A percentile compares a stretch with the other conserved stretches of the same genome.
Evolutionary conservation across 2,888 invertebrate genomes (phyloP).

Genomic region (Xestoiulus laeticollis): DNA sequence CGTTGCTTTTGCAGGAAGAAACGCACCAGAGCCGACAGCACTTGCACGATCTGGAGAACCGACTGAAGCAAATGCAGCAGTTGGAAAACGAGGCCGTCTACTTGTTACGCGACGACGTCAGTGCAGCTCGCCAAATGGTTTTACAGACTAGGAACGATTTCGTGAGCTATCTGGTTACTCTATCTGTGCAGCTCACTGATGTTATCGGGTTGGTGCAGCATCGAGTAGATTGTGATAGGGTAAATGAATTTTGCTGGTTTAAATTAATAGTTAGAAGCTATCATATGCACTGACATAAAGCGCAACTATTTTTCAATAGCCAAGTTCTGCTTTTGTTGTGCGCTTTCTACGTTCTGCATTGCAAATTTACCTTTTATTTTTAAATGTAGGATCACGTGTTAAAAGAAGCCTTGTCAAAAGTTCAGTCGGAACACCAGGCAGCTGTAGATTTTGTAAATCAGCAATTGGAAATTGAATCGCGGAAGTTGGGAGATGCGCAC

Average conservation of each 20-base stretch:
- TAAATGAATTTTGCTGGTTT: neutral
- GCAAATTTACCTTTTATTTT: neutral
- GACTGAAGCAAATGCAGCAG: neutral
- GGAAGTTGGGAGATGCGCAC: conserved; percentile 47
- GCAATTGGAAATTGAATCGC: conserved; percentile 57
- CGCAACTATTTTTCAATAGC: too few relatives aligned
- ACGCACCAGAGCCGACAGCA: conserved; percentile 28
- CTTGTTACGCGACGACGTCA: conserved; percentile 6
- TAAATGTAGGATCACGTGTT: conserved; percentile 55
- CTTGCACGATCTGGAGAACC: conserved; percentile 10
- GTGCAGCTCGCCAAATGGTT: neutral
- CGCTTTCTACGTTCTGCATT: neutral
- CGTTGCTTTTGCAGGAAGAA: conserved; percentile 43
- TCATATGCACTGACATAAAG: too few relatives aligned
- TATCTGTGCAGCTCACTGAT: conserved; percentile 52
- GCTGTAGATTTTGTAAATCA: conserved; percentile 54
- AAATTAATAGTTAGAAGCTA: neutral
- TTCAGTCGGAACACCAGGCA: conserved; percentile 55
- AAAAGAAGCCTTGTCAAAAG: conserved; percentile 53
- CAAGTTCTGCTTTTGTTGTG: too few relatives aligned
- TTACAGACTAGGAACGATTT: conserved; percentile 56
- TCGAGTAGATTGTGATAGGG: neutral
- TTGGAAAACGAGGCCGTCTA: conserved; percentile 1
- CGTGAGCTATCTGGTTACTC: conserved; percentile 53
- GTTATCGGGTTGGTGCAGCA: conserved; percentile 54